Conservation (phyloP, 2,113 vertebrate species). For the Nesoenas mayeri region DNA sequence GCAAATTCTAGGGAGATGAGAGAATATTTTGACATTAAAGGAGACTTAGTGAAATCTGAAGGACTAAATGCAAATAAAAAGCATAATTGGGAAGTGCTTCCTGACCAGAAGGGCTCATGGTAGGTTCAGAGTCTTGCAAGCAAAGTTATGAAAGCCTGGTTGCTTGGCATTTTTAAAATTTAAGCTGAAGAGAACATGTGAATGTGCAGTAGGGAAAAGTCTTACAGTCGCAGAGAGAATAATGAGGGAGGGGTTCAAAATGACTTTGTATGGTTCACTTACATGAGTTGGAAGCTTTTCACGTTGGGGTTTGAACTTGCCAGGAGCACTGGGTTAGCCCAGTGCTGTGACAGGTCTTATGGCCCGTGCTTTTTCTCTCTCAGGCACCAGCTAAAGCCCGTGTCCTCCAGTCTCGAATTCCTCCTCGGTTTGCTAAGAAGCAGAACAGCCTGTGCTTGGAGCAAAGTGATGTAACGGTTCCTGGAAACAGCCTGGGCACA, state of each 20-base stretch:
- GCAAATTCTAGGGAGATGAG: not conserved
- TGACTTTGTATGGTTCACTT: not conserved
- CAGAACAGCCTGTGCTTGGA: constrained; percentile 88
- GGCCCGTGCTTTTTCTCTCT: not conserved
- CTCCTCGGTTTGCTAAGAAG: constrained; percentile 98
- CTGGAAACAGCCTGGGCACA: constrained; percentile 89
- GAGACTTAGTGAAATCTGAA: not conserved
- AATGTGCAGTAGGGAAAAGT: not conserved
- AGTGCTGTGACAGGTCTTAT: not conserved
- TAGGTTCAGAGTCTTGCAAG: not conserved
- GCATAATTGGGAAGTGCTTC: not conserved
- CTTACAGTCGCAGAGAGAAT: not conserved
- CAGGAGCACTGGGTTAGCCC: not conserved
- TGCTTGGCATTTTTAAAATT: not conserved
- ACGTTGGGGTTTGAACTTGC: not conserved
- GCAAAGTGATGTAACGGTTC: constrained; percentile 83
- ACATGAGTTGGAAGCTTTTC: not conserved
- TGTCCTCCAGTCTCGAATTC: constrained; percentile 89
- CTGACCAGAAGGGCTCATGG: not conserved
- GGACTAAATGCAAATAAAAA: not conserved
- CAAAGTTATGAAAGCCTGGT: not conserved
- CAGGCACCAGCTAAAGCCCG: constrained; percentile 88
- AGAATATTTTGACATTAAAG: not conserved
- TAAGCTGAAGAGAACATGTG: not conserved
- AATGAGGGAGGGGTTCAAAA: not conserved